These are phyloP conservation scores for Listronotus oregonensis DNA, from an alignment of 1,140 invertebrate genomes.

Conservation along the genomic window DNA sequence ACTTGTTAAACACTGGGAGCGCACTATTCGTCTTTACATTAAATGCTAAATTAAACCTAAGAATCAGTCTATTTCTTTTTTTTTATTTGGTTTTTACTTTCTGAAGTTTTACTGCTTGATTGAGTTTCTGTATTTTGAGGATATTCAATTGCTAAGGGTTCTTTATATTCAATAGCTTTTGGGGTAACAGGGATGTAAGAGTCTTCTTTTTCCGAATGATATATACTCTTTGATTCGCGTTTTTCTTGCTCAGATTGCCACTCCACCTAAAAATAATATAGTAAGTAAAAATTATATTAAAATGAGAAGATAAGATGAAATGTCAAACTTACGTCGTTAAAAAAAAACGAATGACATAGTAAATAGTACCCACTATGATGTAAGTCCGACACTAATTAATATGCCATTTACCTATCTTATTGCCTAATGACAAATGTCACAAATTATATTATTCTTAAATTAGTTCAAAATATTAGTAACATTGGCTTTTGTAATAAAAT, in stretches of 20 bases:
- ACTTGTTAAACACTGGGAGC: constrained; percentile 1
- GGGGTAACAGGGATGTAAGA: constrained; percentile 48
- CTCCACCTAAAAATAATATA: constrained; percentile 60
- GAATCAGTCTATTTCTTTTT: constrained; percentile 17
- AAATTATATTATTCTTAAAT: too few relatives aligned
- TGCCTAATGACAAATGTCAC: too few relatives aligned
- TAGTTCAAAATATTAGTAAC: too few relatives aligned
- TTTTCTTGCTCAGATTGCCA: constrained; percentile 74
- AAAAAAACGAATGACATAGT: too few relatives aligned
- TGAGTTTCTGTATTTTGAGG: constrained; percentile 5
- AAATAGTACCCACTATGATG: too few relatives aligned
- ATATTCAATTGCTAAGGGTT: constrained; percentile 18
- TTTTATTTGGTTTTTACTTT: constrained; percentile 16
- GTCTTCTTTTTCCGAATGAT: constrained; percentile 56
- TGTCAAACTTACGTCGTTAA: too few relatives aligned
- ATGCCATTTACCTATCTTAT: too few relatives aligned
- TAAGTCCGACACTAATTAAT: too few relatives aligned
- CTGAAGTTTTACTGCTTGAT: constrained; percentile 1
- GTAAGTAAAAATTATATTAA: too few relatives aligned
- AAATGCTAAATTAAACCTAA: constrained; percentile 5
- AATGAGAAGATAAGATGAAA: too few relatives aligned
- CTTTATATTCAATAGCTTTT: constrained; percentile 34
- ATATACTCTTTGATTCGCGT: constrained; percentile 61
- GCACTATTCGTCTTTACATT: neutral
- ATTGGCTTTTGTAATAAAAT: too few relatives aligned